These are phyloP conservation scores for Phaedon cochleariae DNA, from an alignment of 2,888 invertebrate genomes.

Conservation along the genomic window DNA sequence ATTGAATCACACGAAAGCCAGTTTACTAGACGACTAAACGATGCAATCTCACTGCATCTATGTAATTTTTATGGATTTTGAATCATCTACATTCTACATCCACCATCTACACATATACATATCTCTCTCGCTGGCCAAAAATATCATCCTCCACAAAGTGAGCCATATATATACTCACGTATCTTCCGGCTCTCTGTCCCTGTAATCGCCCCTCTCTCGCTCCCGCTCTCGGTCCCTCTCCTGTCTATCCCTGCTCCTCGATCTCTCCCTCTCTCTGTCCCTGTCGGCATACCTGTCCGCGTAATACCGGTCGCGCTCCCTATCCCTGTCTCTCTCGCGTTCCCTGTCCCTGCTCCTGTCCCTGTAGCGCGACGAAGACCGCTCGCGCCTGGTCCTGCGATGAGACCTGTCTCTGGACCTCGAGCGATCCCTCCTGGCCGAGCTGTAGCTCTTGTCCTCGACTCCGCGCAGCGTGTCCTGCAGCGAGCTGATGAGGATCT, in stretches of 20 bases:
- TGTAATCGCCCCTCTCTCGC: conserved; percentile 71
- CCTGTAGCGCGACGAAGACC: conserved; percentile 63
- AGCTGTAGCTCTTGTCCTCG: conserved; percentile 95
- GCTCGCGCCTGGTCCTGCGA: conserved; percentile 57
- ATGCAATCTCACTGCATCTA: too few species aligned
- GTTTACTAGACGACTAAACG: too few species aligned
- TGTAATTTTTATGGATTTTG: too few species aligned
- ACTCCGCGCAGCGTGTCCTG: conserved; percentile 94
- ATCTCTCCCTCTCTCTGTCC: conserved; percentile 65
- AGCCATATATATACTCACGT: conserved; percentile 74
- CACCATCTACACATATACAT: too few species aligned
- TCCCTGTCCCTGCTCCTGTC: conserved; percentile 69
- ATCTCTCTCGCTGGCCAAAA: too few species aligned
- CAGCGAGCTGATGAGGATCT: conserved; percentile 94
- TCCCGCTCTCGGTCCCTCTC: conserved; percentile 68
- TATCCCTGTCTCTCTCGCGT: conserved; percentile 67
- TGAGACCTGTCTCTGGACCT: conserved; percentile 60
- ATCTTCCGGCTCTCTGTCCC: conserved; percentile 80
- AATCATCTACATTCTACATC: too few species aligned
- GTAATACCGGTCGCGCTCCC: conserved; percentile 62
- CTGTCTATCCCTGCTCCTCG: conserved; percentile 70
- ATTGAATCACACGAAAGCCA: too few species aligned
- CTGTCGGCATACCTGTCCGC: conserved; percentile 67
- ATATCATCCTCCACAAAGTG: too few species aligned
- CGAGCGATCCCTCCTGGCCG: conserved; percentile 70